Evolutionary conservation across 2,113 vertebrate genomes (phyloP), one percentile per base, ranked within the genome.

Genomic region (Rutilus rutilus): DNA sequence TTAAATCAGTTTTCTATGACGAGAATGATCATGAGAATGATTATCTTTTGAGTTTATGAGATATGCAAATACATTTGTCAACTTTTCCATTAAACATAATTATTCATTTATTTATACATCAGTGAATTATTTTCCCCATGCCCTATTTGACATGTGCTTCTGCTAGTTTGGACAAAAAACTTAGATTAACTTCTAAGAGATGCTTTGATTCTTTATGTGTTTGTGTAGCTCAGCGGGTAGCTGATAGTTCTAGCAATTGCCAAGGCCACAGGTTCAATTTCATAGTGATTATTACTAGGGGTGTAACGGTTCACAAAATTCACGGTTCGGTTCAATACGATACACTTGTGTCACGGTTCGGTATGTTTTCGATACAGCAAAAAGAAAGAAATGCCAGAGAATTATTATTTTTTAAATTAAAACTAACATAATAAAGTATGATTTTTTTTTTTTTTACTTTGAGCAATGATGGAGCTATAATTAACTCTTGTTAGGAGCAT

Each of bases 211-310:
- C 71, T 42, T 42, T 74, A 21, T 23, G 23, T 15, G 6, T 75
- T 50, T 50, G 23, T 75, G 23, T 27, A 75, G n/a, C n/a, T 50
- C 73, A 75, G 42, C 3, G 45, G n/a, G 42, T 75, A 27, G 60
- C 60, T 64, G 60, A 64, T 64, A 12, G n/a, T 27, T 12, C 6
- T 50, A 27, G n/a, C 42, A 75, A 47, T 23, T 23, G 45, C 39
- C 71, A 47, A 74, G 71, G 71, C 8, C 71, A 47, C 23, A 74
- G 42, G 71, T 47, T 75, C 14, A 75, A 42, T 75, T 57, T 75
- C 42, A 42, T 42, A 47, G 42, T 75, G 71, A 75, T 47, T 47
- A 12, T 21, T 21, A n/a, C 57, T n/a, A n/a, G n/a, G n/a, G n/a
- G n/a, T n/a, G n/a, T n/a, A n/a, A n/a, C n/a, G n/a, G n/a, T n/a